phyloP scores from a whole-genome alignment of 2,888 invertebrate species.

The Pharmacophagus antenor region DNA sequence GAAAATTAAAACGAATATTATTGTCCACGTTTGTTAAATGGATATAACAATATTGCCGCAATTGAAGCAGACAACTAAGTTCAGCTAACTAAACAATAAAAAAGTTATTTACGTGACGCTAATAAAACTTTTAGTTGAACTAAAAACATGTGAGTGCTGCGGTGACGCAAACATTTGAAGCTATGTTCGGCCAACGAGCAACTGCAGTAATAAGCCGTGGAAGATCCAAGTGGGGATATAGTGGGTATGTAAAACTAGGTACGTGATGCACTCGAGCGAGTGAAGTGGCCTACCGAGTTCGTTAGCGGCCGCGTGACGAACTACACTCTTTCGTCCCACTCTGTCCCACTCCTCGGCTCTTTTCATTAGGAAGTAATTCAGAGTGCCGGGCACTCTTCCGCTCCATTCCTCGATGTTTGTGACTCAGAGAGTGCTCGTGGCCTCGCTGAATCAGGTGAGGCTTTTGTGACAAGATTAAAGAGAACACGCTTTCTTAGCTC shows the following conservation, averaged over 20 bases:
- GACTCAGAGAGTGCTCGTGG: slow-evolving; percentile 66
- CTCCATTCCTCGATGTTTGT: slow-evolving; percentile 75
- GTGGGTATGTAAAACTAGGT: slow-evolving; percentile 35
- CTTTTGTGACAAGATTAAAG: slow-evolving; percentile 80
- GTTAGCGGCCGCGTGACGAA: slow-evolving; percentile 75
- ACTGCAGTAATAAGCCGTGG: slow-evolving; percentile 42
- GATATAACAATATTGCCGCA: background rate
- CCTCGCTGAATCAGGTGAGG: slow-evolving; percentile 75
- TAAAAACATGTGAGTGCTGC: slow-evolving; percentile 25
- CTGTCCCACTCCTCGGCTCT: slow-evolving; percentile 71
- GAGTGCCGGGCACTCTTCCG: slow-evolving; percentile 76
- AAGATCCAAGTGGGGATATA: slow-evolving; percentile 37
- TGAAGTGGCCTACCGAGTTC: slow-evolving; percentile 71
- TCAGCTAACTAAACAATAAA: background rate
- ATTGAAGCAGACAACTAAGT: background rate
- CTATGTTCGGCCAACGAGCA: slow-evolving; percentile 33
- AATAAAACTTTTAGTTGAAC: slow-evolving; percentile 6
- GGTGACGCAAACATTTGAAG: slow-evolving; percentile 27
- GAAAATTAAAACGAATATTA: slow-evolving; percentile 23
- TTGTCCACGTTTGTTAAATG: slow-evolving; percentile 1
- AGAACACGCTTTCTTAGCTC: slow-evolving; percentile 70
- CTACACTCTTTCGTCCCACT: slow-evolving; percentile 55
- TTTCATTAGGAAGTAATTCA: slow-evolving; percentile 81
- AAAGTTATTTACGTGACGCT: background rate
- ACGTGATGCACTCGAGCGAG: slow-evolving; percentile 50